Percentiles rank a stretch among this genome's conserved stretches.
These are phyloP conservation scores for Sebastes cheni DNA, from an alignment of 2,797 vertebrate species.

Conservation along the genomic window DNA sequence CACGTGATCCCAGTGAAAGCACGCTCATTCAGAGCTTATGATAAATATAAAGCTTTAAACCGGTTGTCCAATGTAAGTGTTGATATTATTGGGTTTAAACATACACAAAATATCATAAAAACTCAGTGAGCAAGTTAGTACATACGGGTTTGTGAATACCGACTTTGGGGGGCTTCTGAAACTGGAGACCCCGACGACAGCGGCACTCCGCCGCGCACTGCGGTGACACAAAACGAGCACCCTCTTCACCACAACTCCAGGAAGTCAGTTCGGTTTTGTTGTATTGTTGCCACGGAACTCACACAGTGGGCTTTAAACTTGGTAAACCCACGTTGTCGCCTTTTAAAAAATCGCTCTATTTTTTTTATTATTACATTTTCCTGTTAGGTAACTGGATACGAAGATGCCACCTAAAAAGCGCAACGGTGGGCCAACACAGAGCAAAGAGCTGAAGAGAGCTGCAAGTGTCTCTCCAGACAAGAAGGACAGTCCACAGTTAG, in stretches of 20 bases:
- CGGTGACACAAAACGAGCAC: conserved; percentile 36
- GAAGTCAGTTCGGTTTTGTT: conserved; percentile 60
- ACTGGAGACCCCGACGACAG: neutral
- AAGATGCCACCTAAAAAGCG: conserved; percentile 79
- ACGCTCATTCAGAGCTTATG: rapidly evolving
- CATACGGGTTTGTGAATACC: rapidly evolving
- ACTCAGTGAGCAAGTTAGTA: rapidly evolving
- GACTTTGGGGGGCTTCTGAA: neutral
- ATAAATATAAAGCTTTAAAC: rapidly evolving
- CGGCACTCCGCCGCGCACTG: neutral
- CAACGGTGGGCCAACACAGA: conserved; percentile 55
- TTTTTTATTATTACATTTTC: neutral
- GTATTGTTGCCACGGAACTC: conserved; percentile 60
- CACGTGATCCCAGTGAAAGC: neutral
- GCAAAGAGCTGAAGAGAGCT: conserved; percentile 65
- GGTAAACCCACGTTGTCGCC: neutral
- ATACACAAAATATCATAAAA: rapidly evolving
- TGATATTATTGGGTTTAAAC: rapidly evolving
- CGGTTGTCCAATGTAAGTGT: rapidly evolving
- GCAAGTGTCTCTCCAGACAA: conserved; percentile 60
- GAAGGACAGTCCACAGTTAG: conserved; percentile 72
- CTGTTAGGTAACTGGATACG: neutral
- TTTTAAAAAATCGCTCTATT: neutral
- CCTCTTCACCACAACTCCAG: conserved; percentile 26
- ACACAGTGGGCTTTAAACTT: conserved; percentile 65